Evolutionary conservation across 2,113 vertebrate species (phyloP), one percentile per base, ranked within the genome.

Genomic region (Rhizomys pruinosus): DNA sequence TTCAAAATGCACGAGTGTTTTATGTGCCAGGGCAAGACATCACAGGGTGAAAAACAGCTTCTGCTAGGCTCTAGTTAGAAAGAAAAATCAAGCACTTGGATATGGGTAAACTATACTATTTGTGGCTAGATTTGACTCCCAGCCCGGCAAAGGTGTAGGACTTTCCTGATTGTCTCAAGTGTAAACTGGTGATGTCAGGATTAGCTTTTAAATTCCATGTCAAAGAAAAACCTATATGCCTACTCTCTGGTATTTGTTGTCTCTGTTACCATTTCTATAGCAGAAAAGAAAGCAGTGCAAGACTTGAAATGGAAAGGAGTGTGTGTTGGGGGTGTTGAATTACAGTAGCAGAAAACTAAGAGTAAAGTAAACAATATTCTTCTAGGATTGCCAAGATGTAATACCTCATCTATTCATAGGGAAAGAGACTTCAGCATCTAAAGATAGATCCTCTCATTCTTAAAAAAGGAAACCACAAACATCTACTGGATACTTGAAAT

Each of bases 261-360:
- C 34, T 15, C 42, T 68, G 71, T 44, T 34, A 32, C 52, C 78
- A 90, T 69, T 77, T 84, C 86, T 47, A 87, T 27, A 42, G 37
- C 72, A 76, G 61, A 79, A 96, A 93, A 90, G 3, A 55, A 72
- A 47, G 44, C 39, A 88, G 0, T 57, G 34, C 29, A 77, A 39
- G 59, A 39, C 22, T 34, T 55, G 90, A 59, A 47, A 73, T 5
- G 44, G 82, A 81, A 69, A 69, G 3, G 27, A 39, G 44, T 22
- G 4, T 7, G 5, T 52, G 47, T 52, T 13, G 7, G 63, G 7
- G 7, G 15, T n/a, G 16, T 34, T 2, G 32, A 78, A 61, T 55
- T 90, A 74, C 20, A 72, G 74, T 9, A 69, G 47, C 61, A 84
- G 80, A 84, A 76, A 89, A 92, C 10, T 7, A 82, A 80, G 55